Evolutionary conservation across 2,888 invertebrate species (phyloP), one percentile per base, ranked within the genome.

Genomic region (Protophormia terraenovae): DNA sequence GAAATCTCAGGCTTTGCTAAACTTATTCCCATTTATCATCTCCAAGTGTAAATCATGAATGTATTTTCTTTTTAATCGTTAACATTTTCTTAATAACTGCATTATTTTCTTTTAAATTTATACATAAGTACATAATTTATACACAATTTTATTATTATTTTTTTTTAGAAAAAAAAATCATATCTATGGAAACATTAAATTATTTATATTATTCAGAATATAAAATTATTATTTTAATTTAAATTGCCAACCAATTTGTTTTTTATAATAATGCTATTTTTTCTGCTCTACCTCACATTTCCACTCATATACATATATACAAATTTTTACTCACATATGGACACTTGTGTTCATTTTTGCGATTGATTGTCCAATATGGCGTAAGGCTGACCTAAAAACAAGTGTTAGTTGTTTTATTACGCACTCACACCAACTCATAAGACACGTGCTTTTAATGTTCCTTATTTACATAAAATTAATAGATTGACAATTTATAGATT

Each of bases 321-420:
- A 38, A 38, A 14, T 12, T n/a, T n/a, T n/a, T n/a, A n/a, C n/a
- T 12, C 38, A 38, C 14, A 14, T 32, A 22, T 1, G 22, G 14
- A 24, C 35, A 53, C 53, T 53, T 38, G 50, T 35, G 53, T 3
- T 1, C 32, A 22, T 41, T 16, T 50, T 35, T 35, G n/a, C 22
- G 14, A 32, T 0, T 53, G 10, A 45, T 58, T 66, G 41, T n/a
- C 41, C 22, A 55, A 3, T 22, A 38, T 45, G 32, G 32, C 66
- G 29, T 66, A 55, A 66, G 32, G 58, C 45, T 76, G 55, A 67
- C 55, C 55, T 32, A 8, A 58, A 76, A 64, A 64, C 24, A 76
- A 50, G 5, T 73, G 62, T 53, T 45, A 16, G 12, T 14, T 41
- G 22, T 76, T n/a, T 66, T 53, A 50, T 62, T 64, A 53, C 19